phyloP scores from a whole-genome alignment of 1,140 invertebrate genomes.

The Drosophila ogumai region DNA sequence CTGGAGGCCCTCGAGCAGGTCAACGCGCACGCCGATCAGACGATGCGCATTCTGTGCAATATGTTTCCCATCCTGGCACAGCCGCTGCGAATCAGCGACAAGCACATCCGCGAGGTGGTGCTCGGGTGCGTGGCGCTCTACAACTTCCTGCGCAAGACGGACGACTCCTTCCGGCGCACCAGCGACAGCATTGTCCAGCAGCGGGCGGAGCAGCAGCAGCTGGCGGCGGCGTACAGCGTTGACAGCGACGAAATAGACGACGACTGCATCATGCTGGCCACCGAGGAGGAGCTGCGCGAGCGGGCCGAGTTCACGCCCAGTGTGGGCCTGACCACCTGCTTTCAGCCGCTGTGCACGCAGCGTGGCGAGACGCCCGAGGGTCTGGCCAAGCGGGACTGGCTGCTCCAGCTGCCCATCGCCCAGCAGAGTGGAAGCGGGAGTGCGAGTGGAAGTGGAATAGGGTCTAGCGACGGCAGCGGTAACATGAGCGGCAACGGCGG shows the following conservation, averaged over 20 bases:
- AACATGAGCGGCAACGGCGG: slow-evolving; percentile 38
- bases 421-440: slow-evolving; percentile 40
- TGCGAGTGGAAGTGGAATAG: slow-evolving; percentile 30
- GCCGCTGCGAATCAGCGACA: slow-evolving; percentile 72
- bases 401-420: slow-evolving; percentile 58
- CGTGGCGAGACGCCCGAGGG: slow-evolving; percentile 68
- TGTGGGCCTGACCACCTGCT: slow-evolving; percentile 74
- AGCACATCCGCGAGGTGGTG: slow-evolving; percentile 77
- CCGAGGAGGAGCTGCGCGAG: slow-evolving; percentile 74
- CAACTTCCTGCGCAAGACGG: slow-evolving; percentile 82
- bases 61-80: slow-evolving; percentile 79
- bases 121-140: slow-evolving; percentile 79
- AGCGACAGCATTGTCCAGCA: slow-evolving; percentile 78
- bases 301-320: slow-evolving; percentile 77
- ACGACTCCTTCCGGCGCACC: slow-evolving; percentile 70
- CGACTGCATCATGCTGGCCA: slow-evolving; percentile 79
- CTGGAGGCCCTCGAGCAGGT: slow-evolving; percentile 59
- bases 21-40: slow-evolving; percentile 74
- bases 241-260: slow-evolving; percentile 75
- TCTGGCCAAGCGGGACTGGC: slow-evolving; percentile 69
- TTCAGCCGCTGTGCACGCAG: slow-evolving; percentile 65
- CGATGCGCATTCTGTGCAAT: slow-evolving; percentile 79
- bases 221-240: slow-evolving; percentile 44
- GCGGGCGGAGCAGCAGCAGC: slow-evolving; percentile 57
- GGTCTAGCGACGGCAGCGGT: slow-evolving; percentile 19